phyloP scores from a whole-genome alignment of 1,140 invertebrate genomes.

The Drosophila tsacasi region DNA sequence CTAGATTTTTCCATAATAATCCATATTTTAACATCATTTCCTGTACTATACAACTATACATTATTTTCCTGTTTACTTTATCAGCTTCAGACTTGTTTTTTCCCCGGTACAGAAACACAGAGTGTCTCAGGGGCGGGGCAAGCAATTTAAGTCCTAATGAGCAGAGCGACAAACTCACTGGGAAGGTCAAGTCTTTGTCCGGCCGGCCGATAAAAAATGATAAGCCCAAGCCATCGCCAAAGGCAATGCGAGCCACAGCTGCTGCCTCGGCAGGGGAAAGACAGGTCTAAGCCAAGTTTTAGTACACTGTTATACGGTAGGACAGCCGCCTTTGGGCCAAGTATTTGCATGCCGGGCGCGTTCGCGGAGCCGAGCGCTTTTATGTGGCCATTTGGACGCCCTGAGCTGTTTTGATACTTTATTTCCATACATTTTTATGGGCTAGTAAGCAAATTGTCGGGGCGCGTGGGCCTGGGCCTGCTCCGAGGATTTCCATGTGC shows the following conservation, averaged over 20 bases:
- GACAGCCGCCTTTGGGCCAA: conserved; percentile 25
- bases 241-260: conserved; percentile 30
- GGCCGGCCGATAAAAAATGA: conserved; percentile 58
- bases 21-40: neutral
- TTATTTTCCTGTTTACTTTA: neutral
- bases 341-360: conserved; percentile 48
- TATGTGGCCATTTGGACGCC: conserved; percentile 50
- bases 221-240: conserved; percentile 51
- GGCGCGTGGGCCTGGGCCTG: conserved; percentile 11
- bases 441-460: conserved; percentile 51
- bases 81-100: neutral
- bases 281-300: conserved; percentile 24
- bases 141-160: conserved; percentile 72
- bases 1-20: neutral
- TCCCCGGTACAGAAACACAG: conserved; percentile 5
- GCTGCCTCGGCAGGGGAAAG: conserved; percentile 12
- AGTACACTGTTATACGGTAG: conserved; percentile 67
- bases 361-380: conserved; percentile 36
- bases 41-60: neutral
- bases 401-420: conserved; percentile 41
- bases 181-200: conserved; percentile 65
- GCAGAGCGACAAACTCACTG: conserved; percentile 48
- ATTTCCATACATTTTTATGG: conserved; percentile 48
- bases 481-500: conserved; percentile 7
- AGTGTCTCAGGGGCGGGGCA: conserved; percentile 11